Conservation (phyloP, 2,113 vertebrate species). For the Scomber colias region DNA sequence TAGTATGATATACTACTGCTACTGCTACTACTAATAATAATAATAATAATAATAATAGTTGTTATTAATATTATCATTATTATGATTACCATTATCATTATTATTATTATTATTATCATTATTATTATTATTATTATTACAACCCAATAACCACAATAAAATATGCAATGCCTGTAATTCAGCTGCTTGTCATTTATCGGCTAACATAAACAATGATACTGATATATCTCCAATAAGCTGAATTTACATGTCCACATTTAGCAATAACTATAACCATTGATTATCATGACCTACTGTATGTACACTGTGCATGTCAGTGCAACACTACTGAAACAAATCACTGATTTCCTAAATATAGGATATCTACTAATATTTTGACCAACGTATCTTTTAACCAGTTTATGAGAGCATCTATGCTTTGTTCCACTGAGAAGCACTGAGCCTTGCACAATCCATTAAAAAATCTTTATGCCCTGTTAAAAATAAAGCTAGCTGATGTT, state of each 20-base stretch:
- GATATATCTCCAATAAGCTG: too few species aligned
- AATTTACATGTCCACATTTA: not conserved
- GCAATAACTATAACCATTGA: not conserved
- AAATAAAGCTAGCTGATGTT: constrained; percentile 13
- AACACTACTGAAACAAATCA: not conserved
- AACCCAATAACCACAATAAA: too few species aligned
- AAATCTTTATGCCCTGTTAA: constrained; percentile 3
- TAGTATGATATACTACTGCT: not conserved
- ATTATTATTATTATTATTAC: too few species aligned
- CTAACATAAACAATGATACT: too few species aligned
- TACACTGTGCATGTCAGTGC: too few species aligned
- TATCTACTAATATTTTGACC: not conserved
- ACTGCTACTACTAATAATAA: too few species aligned
- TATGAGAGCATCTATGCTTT: not conserved
- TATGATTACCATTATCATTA: too few species aligned
- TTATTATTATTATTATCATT: too few species aligned
- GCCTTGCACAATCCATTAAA: not conserved
- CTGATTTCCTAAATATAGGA: not conserved
- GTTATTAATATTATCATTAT: too few species aligned
- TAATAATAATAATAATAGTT: too few species aligned
- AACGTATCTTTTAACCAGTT: not conserved
- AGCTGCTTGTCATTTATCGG: too few species aligned
- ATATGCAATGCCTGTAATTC: too few species aligned
- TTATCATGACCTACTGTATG: not conserved
- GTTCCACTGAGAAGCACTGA: not conserved